Percentiles rank a stretch among this genome's conserved stretches.
Conservation (phyloP, 2,797 vertebrate species). For the Lutjanus campechanus region DNA sequence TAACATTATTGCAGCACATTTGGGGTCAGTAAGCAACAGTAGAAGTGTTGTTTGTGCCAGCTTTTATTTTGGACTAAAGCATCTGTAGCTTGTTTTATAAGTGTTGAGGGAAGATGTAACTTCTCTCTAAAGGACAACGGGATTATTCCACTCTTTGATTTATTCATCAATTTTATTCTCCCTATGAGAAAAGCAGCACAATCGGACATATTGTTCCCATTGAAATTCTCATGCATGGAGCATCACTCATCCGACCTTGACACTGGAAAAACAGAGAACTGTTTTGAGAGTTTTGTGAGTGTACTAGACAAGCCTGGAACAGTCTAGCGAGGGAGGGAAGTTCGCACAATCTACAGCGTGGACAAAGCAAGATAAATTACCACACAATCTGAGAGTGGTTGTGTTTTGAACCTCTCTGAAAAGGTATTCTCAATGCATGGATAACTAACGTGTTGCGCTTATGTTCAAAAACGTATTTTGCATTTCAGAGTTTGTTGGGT, state of each 20-base stretch:
- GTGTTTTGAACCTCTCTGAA: constrained; percentile 7
- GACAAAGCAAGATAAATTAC: constrained; percentile 25
- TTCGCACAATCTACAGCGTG: constrained; percentile 9
- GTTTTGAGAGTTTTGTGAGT: constrained; percentile 43
- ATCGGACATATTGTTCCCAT: constrained; percentile 71
- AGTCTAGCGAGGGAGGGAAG: neutral
- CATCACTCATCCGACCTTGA: constrained; percentile 73
- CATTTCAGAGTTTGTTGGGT: neutral
- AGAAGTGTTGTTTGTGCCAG: constrained; percentile 37
- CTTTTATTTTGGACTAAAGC: constrained; percentile 44
- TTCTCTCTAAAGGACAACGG: constrained; percentile 44
- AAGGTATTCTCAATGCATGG: neutral
- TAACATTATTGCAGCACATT: constrained; percentile 46
- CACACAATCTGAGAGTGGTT: neutral
- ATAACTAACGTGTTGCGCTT: neutral
- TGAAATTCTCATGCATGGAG: constrained; percentile 61
- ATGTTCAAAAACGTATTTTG: neutral
- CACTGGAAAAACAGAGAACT: constrained; percentile 70
- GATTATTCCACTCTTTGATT: constrained; percentile 61
- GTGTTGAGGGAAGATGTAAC: constrained; percentile 5
- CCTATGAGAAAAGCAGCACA: constrained; percentile 57
- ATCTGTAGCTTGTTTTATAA: constrained; percentile 48
- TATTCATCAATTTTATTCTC: constrained; percentile 65
- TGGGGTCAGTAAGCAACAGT: constrained; percentile 14
- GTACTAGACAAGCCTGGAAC: constrained; percentile 45